Evolutionary conservation across 2,888 invertebrate species (phyloP).

Genomic region (Lagria hirta): DNA sequence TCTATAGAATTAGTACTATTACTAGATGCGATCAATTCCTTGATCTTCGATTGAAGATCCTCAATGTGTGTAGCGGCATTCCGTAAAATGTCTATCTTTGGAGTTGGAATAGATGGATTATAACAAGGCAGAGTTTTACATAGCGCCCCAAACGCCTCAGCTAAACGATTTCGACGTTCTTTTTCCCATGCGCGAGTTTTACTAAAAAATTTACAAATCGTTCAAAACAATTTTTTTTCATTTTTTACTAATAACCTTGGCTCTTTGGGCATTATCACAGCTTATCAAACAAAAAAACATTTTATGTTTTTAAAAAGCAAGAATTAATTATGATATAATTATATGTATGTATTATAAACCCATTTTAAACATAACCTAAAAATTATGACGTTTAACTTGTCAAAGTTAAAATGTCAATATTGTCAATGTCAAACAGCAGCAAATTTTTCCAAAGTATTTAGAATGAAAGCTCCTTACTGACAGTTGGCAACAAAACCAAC

Average conservation of each 20-base stretch:
- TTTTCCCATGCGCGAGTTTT: constrained; percentile 71
- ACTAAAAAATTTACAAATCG: constrained; percentile 47
- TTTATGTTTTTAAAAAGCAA: no score
- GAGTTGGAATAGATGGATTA: constrained; percentile 52
- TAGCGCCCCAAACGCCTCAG: constrained; percentile 57
- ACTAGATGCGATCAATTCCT: constrained; percentile 39
- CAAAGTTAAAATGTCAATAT: no score
- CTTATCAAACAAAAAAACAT: constrained; percentile 7
- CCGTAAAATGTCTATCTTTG: constrained; percentile 53
- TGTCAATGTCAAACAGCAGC: no score
- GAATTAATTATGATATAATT: no score
- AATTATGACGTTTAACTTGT: no score
- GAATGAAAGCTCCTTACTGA: no score
- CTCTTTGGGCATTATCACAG: constrained; percentile 24
- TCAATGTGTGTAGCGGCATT: constrained; percentile 50
- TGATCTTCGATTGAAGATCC: constrained; percentile 50
- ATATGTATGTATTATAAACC: no score
- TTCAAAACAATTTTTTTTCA: neutral
- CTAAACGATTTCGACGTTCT: constrained; percentile 67
- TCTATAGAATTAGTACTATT: constrained; percentile 35
- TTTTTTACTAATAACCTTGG: constrained; percentile 17
- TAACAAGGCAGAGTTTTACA: constrained; percentile 57
- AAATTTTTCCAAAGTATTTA: no score
- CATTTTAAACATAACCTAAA: no score
- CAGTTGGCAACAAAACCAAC: no score